Evolutionary conservation across 2,888 invertebrate genomes (phyloP), one percentile per base, ranked within the genome.

Genomic region (Leucoma salicis): DNA sequence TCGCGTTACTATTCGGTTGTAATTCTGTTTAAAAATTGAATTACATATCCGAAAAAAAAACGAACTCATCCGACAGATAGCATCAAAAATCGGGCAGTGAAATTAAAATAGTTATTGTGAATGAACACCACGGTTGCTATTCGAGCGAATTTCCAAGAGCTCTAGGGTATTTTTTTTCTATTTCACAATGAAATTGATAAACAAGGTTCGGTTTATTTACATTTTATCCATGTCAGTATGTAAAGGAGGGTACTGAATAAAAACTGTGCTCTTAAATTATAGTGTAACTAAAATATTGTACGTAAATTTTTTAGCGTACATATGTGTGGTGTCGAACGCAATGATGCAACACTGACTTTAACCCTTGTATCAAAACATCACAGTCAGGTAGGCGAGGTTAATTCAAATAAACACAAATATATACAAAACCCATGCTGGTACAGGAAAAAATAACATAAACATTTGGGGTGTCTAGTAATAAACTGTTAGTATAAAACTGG

Each of bases 261-360:
- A n/a, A 73, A 70, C 58, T 70, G 84, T 84, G 83, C 82, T 73
- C 52, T 66, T 60, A 68, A 65, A 70, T 74, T 79, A 74, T 65
- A 66, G 71, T 78, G 74, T 63, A 67, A 48, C 43, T 51, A 56
- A 48, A 16, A 41, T 76, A 72, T 75, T 73, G 74, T 73, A 69
- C 73, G 74, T 66, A 76, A 70, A 79, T 77, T 87, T 87, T 87
- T 87, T 88, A 90, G 90, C 90, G 90, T 90, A 90, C 90, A 90
- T 87, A 70, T 90, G 90, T 90, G 90, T 90, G 90, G 88, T 86
- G 86, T 85, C 89, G 88, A 90, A 90, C 82, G 90, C 90, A 90
- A 89, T 89, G 89, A 84, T 90, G 89, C 90, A 90, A 90, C 82
- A 72, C 79, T 90, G 90, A 90, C 90, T 83, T 76, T 72, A 11